These are phyloP conservation scores for Oryzias woworae DNA, from an alignment of 2,113 vertebrate species.

Conservation along the genomic window DNA sequence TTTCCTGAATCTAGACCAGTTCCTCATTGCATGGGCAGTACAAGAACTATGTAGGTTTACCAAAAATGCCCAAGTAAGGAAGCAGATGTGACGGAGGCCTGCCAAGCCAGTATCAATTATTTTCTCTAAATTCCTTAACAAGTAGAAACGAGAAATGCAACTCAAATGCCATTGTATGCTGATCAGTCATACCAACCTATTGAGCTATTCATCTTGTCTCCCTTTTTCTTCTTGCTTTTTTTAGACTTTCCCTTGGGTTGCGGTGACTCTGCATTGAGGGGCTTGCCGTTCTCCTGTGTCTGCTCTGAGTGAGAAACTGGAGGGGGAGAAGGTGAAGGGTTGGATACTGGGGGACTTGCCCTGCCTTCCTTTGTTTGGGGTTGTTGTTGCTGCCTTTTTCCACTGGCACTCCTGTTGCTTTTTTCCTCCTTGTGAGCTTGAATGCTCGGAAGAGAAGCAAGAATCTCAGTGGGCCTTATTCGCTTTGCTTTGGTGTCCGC, in stretches of 20 bases:
- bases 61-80: not conserved
- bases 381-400: constrained; percentile 78
- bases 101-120: too few relatives aligned
- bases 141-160: too few relatives aligned
- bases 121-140: too few relatives aligned
- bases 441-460: constrained; percentile 47
- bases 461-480: constrained; percentile 73
- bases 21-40: not conserved
- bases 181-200: constrained; percentile 81
- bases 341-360: constrained; percentile 52
- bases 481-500: constrained; percentile 66
- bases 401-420: constrained; percentile 68
- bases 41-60: not conserved
- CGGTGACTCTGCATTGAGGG: constrained; percentile 80
- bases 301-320: constrained; percentile 64
- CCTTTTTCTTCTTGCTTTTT: constrained; percentile 97
- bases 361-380: constrained; percentile 82
- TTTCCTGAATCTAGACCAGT: too few relatives aligned
- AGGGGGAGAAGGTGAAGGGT: constrained; percentile 68
- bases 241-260: constrained; percentile 79
- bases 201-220: constrained; percentile 86
- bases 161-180: not conserved
- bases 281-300: constrained; percentile 78
- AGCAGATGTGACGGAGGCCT: not conserved
- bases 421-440: constrained; percentile 84